Conservation (phyloP, 2,113 vertebrate genomes). For the Gobius niger region DNA sequence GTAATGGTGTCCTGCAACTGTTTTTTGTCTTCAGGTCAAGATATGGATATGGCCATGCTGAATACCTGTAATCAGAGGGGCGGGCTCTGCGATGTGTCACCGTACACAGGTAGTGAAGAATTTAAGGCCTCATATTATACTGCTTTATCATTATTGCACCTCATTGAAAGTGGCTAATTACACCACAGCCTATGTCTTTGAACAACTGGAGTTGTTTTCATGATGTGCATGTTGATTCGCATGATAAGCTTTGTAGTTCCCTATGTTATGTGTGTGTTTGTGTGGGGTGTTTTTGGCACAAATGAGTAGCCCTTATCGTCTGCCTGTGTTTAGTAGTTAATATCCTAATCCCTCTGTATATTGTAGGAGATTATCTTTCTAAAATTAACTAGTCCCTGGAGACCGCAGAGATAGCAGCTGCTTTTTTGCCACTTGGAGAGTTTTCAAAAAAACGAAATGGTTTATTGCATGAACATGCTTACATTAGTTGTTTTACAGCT, state of each 20-base stretch:
- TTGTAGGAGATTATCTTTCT: constrained; percentile 77
- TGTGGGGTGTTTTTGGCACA: constrained; percentile 18
- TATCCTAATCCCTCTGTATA: constrained; percentile 72
- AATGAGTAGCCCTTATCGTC: constrained; percentile 46
- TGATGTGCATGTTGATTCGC: constrained; percentile 59
- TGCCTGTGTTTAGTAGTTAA: constrained; percentile 58
- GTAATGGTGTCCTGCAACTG: background rate
- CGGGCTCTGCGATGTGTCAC: background rate
- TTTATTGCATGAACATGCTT: constrained; percentile 52
- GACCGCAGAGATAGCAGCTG: constrained; percentile 74
- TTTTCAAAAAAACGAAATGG: constrained; percentile 71
- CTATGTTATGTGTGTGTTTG: constrained; percentile 19
- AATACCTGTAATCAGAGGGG: background rate
- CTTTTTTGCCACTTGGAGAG: constrained; percentile 65
- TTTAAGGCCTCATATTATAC: too few species aligned
- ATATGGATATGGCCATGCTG: too few species aligned
- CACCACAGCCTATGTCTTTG: constrained; percentile 36
- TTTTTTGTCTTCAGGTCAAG: background rate
- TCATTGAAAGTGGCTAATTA: constrained; percentile 47
- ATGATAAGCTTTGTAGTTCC: constrained; percentile 32
- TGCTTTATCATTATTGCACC: constrained; percentile 41
- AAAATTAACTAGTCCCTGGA: constrained; percentile 75
- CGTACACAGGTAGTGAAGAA: background rate
- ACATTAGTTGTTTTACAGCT: constrained; percentile 52
- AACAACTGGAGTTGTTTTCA: constrained; percentile 64